phyloP scores from a whole-genome alignment of 2,113 vertebrate species.

The Nansenia antarctica region DNA sequence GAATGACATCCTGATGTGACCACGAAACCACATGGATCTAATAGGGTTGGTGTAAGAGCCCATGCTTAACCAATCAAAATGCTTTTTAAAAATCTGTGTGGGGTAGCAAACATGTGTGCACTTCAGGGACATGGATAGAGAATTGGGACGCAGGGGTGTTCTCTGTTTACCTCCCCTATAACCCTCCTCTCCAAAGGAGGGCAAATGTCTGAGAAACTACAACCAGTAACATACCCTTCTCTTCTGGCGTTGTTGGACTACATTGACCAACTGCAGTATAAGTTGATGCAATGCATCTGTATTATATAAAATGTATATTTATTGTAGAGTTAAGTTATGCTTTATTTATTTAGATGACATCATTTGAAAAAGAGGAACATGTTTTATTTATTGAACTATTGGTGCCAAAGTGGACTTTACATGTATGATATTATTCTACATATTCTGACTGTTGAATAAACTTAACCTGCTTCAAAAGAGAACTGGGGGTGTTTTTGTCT shows the following conservation, averaged over 20 bases:
- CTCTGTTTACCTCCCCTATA: neutral
- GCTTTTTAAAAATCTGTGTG: too few species aligned
- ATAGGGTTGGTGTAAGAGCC: too few species aligned
- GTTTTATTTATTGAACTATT: slow-evolving; percentile 60
- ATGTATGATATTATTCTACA: slow-evolving; percentile 53
- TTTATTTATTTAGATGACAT: slow-evolving; percentile 62
- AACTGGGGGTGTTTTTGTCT: neutral
- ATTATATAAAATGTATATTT: slow-evolving; percentile 58
- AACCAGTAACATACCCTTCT: slow-evolving; percentile 15
- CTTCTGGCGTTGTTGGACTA: slow-evolving; percentile 47
- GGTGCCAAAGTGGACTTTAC: slow-evolving; percentile 57
- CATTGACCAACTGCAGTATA: slow-evolving; percentile 50
- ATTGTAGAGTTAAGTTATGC: slow-evolving; percentile 65
- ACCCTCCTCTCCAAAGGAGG: neutral
- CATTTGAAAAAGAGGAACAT: slow-evolving; percentile 43
- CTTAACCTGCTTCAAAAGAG: slow-evolving; percentile 30
- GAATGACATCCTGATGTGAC: neutral
- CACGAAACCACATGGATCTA: too few species aligned
- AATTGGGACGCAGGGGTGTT: neutral
- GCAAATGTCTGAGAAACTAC: neutral
- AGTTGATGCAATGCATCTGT: slow-evolving; percentile 67
- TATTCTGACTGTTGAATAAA: slow-evolving; percentile 43
- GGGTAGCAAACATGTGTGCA: too few species aligned
- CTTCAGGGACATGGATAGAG: too few species aligned
- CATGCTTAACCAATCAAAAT: too few species aligned